These are phyloP conservation scores for Anastrepha obliqua DNA, from an alignment of 1,140 invertebrate genomes.

Conservation along the genomic window DNA sequence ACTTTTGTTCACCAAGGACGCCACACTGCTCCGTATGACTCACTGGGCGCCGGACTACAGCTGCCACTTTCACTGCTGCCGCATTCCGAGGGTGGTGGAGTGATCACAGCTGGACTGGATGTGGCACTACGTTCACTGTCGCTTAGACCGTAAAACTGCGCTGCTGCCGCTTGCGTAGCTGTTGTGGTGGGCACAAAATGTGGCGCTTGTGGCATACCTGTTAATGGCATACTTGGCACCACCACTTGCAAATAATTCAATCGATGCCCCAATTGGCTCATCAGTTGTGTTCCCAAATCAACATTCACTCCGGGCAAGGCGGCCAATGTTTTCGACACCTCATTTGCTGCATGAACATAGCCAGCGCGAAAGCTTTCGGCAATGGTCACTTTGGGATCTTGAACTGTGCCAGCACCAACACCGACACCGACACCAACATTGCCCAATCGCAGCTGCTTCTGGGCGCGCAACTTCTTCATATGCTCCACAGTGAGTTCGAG, in stretches of 20 bases:
- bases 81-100: constrained; percentile 72
- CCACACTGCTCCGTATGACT: constrained; percentile 68
- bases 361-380: constrained; percentile 85
- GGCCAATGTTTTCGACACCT: constrained; percentile 84
- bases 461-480: constrained; percentile 83
- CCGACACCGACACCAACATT: neutral
- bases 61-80: constrained; percentile 70
- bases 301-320: constrained; percentile 90
- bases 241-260: constrained; percentile 79
- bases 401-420: neutral
- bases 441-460: constrained; percentile 76
- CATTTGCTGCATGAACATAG: constrained; percentile 87
- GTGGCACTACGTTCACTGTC: constrained; percentile 52
- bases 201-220: neutral
- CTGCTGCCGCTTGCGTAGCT: neutral
- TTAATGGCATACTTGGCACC: constrained; percentile 65
- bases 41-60: constrained; percentile 71
- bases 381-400: constrained; percentile 74
- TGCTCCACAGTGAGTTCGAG: constrained; percentile 92
- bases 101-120: constrained; percentile 62
- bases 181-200: neutral
- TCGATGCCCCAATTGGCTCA: constrained; percentile 90
- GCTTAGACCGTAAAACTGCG: neutral
- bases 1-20: constrained; percentile 68
- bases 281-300: constrained; percentile 88